A percentile compares a stretch with the other conserved stretches of the same genome.
Evolutionary conservation across 1,140 invertebrate genomes (phyloP).

Genomic region (Homarus americanus): DNA sequence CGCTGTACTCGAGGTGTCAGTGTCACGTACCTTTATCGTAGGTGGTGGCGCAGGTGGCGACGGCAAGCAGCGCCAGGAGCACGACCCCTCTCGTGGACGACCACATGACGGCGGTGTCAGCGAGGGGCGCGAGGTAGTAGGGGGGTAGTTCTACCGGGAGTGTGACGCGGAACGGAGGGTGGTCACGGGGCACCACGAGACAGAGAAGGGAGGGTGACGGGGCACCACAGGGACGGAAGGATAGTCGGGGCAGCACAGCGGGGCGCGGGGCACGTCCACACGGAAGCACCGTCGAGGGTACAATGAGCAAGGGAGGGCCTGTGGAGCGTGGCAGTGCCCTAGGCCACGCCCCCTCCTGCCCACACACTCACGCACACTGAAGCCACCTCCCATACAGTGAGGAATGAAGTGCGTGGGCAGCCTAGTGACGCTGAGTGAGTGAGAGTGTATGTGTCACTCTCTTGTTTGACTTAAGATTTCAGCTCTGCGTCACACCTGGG

Average conservation of each 20-base stretch:
- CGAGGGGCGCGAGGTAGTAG: neutral
- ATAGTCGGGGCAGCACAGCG: neutral
- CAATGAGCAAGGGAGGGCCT: neutral
- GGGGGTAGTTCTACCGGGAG: neutral
- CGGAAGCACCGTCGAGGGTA: neutral
- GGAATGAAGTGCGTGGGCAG: too few species aligned
- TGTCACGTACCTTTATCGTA: neutral
- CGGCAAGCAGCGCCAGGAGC: neutral
- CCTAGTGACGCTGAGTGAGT: too few species aligned
- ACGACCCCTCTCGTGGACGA: neutral
- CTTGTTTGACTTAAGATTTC: too few species aligned
- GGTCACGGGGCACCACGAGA: too few species aligned
- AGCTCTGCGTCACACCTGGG: too few species aligned
- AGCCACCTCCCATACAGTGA: too few species aligned
- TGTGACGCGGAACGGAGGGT: too few species aligned
- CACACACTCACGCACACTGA: constrained; percentile 12
- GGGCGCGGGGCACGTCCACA: neutral
- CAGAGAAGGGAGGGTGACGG: too few species aligned
- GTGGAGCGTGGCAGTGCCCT: neutral
- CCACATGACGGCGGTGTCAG: neutral
- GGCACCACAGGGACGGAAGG: neutral
- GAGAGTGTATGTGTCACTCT: too few species aligned
- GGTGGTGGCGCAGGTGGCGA: neutral
- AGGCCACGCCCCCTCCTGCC: neutral
- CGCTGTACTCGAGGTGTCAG: neutral